A percentile compares a stretch with the other conserved stretches of the same genome.
Conservation (phyloP, 2,113 vertebrate genomes). For the Taxidea taxus region DNA sequence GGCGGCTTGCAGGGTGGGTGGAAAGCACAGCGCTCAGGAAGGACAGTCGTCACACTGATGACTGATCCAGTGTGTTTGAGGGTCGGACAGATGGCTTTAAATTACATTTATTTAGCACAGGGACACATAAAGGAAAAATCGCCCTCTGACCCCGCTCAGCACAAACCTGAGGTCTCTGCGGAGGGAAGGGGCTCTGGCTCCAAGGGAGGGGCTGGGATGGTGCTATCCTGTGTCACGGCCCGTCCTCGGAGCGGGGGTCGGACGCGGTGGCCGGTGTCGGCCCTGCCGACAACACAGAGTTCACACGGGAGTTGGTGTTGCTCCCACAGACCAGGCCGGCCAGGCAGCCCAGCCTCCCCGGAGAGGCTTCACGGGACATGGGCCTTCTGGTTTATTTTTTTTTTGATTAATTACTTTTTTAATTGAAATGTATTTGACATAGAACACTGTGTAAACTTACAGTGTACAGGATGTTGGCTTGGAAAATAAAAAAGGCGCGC, state of each 20-base stretch:
- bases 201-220: slow-evolving; percentile 73
- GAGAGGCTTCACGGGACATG: too few species aligned
- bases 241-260: slow-evolving; percentile 51
- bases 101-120: slow-evolving; percentile 87
- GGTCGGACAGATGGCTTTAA: slow-evolving; percentile 64
- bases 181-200: slow-evolving; percentile 77
- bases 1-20: not conserved
- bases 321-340: not conserved
- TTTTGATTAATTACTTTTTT: not conserved
- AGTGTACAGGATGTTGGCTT: not conserved
- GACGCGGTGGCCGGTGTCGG: slow-evolving; percentile 23
- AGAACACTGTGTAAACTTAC: not conserved
- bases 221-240: slow-evolving; percentile 76
- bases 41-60: too few species aligned
- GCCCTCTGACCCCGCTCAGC: slow-evolving; percentile 79
- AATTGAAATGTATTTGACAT: not conserved
- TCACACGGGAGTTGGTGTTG: too few species aligned
- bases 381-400: not conserved
- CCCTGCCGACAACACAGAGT: not conserved
- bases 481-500: not conserved
- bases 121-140: slow-evolving; percentile 84
- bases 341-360: fast-evolving
- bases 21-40: fast-evolving
- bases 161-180: slow-evolving; percentile 76
- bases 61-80: not conserved